Conservation (phyloP, 2,888 invertebrate species). For the Amiota minor region DNA sequence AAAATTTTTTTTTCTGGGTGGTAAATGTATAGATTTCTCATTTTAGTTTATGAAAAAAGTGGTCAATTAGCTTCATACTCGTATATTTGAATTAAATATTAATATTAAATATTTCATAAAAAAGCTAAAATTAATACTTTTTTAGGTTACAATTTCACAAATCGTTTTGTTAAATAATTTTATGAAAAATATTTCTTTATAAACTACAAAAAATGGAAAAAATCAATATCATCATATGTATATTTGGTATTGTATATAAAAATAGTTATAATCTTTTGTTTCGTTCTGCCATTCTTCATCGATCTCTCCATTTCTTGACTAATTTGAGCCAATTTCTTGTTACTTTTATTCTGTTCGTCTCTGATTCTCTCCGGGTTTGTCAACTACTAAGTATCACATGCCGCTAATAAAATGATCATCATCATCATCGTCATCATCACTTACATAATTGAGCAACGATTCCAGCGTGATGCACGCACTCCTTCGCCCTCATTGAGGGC, state of each 20-base stretch:
- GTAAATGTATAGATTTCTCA: neutral
- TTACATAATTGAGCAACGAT: slow-evolving; percentile 66
- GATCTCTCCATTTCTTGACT: neutral
- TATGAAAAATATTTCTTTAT: neutral
- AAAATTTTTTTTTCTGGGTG: neutral
- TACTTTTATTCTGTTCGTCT: neutral
- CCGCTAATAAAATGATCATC: neutral
- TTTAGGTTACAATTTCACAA: neutral
- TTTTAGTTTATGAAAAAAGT: slow-evolving; percentile 1
- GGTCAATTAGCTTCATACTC: neutral
- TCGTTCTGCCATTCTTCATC: neutral
- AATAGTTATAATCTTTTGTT: neutral
- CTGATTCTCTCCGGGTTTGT: neutral
- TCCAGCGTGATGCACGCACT: slow-evolving; percentile 72
- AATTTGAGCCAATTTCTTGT: too few relatives aligned
- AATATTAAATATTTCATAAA: neutral
- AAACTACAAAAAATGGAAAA: neutral
- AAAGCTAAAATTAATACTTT: neutral
- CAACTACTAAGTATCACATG: slow-evolving; percentile 23
- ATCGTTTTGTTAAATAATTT: neutral
- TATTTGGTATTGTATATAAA: slow-evolving; percentile 8
- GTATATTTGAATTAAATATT: neutral
- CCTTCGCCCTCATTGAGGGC: slow-evolving; percentile 81
- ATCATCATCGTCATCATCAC: neutral
- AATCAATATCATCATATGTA: neutral